Base-by-base conservation (phyloP, 2,797 vertebrate species). In the Threskiornis aethiopicus region DNA sequence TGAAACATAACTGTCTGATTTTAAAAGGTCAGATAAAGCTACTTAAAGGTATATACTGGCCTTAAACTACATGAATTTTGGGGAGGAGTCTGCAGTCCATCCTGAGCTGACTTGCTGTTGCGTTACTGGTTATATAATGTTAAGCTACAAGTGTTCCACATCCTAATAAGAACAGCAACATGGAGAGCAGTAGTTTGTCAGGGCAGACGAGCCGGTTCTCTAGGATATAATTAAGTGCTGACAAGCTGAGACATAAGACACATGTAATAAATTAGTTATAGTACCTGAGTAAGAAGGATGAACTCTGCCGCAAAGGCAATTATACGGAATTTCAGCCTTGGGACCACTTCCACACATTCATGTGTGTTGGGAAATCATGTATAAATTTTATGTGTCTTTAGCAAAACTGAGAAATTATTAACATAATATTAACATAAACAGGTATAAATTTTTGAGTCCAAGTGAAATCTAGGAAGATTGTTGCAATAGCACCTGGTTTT, bases 251-350 rank as follows among this genome's bases (percentile, higher is more conserved):
- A 47, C 65, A 17, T 49, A 88, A 94, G 76, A 69, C 67, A 75
- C 59, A 6, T 41, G 33, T 85, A 92, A 93, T 93, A 94, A 96
- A 93, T 95, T 91, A 95, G 91, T 89, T 92, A 85, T 61, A 92
- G 79, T 72, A 88, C 84, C 82, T 90, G 84, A 78, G 46, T 86
- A 75, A 92, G 89, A 92, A 77, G 79, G 89, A 89, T 95, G 84
- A 94, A 88, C 89, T 91, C 78, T 85, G 61, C 89, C 1, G 2
- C 61, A 78, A 75, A 94, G 79, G 84, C 93, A 95, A 71, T 96
- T 93, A 93, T 4, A 67, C 49, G 31, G 80, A 87, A 89, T 93
- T 69, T 95, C 75, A 93, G 89, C 71, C 72, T 51, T 87, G 91
- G 84, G 75, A 96, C 67, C 64, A 42, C 75, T 93, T 95, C 52